Percentiles rank a stretch among this genome's conserved stretches.
Conservation (phyloP, 1,140 invertebrate species). For the Brachionus rotundiformis region DNA sequence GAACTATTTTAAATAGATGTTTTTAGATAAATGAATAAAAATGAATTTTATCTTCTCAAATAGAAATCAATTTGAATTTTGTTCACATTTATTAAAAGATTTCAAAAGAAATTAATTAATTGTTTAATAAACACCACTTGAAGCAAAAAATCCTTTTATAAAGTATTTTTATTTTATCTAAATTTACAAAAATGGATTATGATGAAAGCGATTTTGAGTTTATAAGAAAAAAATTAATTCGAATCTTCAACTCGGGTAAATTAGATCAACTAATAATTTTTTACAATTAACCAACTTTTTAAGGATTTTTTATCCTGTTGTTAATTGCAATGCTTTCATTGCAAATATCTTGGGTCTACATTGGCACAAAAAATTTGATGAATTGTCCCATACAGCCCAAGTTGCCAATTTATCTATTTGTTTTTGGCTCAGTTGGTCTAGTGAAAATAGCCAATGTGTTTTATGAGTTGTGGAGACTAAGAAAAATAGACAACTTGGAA, state of each 20-base stretch:
- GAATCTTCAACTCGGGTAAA: slow-evolving; percentile 21
- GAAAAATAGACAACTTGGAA: slow-evolving; percentile 67
- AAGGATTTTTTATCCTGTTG: slow-evolving; percentile 24
- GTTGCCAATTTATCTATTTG: slow-evolving; percentile 59
- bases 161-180: background rate
- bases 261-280: background rate
- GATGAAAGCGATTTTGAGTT: slow-evolving; percentile 31
- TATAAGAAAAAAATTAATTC: slow-evolving; percentile 38
- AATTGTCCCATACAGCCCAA: slow-evolving; percentile 59
- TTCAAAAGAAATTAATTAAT: background rate
- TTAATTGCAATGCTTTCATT: background rate
- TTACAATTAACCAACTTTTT: background rate
- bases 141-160: background rate
- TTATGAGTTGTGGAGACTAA: slow-evolving; percentile 71
- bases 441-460: slow-evolving; percentile 65
- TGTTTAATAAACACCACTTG: background rate
- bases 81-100: background rate
- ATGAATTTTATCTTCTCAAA: slow-evolving; percentile 20
- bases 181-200: slow-evolving; percentile 35
- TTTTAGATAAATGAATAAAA: background rate
- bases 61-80: slow-evolving; percentile 12
- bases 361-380: slow-evolving; percentile 59
- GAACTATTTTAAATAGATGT: background rate
- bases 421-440: slow-evolving; percentile 59
- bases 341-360: background rate